Evolutionary conservation across 2,113 vertebrate species (phyloP), one percentile per base, ranked within the genome.

Genomic region (Cynoglossus semilaevis): DNA sequence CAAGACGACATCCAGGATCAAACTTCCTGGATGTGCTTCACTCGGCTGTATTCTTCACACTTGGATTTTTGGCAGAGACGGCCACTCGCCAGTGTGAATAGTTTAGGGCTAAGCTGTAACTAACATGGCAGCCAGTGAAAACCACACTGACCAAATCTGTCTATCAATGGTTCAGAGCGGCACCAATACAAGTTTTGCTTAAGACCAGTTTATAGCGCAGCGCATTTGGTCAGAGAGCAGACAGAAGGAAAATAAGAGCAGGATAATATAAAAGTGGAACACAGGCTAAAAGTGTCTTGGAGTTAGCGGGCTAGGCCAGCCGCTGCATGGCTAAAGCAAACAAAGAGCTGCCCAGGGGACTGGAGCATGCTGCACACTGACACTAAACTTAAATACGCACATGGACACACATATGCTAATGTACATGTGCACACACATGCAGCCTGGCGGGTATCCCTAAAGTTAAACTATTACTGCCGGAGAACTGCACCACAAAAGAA

Each of bases 291-390:
- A 88, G 85, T 80, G 79, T 84, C 87, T 83, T 41, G 70, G 64
- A 84, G 81, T 82, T 87, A 85, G 84, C 67, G 84, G 85, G 78
- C 66, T 74, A 83, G 85, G 88, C 79, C 89, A 88, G 88, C 84
- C 82, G 89, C 87, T 83, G n/a, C 79, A 79, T 34, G 70, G 87
- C 89, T 90, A 89, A 90, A 90, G 85, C 88, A 89, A 91, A 91
- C 89, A 91, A 87, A 90, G 84, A 77, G 46, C 77, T 78, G 85
- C 77, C 87, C 88, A 83, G 84, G 82, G 80, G 83, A 87, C 74
- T 78, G 61, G 74, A 81, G 67, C 63, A 60, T 17, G 36, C 77
- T 67, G 49, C 51, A 65, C 73, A 70, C 61, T 72, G 74, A 85
- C 76, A 72, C 64, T 67, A 64, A 78, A 61, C 65, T 65, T 6